Conservation (phyloP, 2,888 invertebrate species). For the Phyllotreta cruciferae region DNA sequence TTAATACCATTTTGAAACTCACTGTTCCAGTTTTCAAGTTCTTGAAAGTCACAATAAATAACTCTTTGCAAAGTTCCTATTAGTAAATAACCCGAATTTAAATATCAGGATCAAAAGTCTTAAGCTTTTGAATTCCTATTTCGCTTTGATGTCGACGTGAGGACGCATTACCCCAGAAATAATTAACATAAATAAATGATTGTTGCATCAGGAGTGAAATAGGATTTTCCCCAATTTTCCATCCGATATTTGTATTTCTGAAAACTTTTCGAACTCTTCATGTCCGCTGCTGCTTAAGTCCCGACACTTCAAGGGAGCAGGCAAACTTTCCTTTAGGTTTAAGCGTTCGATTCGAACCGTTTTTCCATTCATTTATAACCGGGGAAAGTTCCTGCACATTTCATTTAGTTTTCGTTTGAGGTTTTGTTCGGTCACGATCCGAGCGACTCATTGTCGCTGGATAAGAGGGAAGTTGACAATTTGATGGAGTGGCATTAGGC, state of each 20-base stretch:
- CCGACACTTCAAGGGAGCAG: background rate
- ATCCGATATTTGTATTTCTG: no score
- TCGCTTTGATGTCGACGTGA: no score
- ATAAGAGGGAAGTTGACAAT: constrained; percentile 3
- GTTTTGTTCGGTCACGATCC: constrained; percentile 5
- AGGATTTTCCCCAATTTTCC: no score
- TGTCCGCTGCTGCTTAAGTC: background rate
- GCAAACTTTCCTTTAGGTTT: constrained; percentile 11
- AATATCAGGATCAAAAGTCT: background rate
- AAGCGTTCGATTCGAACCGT: constrained; percentile 7
- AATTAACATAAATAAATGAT: no score
- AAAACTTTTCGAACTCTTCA: background rate
- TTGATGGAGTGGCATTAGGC: constrained; percentile 1
- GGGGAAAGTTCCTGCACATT: constrained; percentile 5
- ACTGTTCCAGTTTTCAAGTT: background rate
- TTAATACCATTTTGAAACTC: background rate
- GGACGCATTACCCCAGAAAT: no score
- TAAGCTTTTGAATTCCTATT: no score
- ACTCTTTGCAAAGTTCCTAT: constrained; percentile 1
- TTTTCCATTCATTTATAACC: constrained; percentile 7
- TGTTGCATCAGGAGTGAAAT: no score
- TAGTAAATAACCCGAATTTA: constrained; percentile 2
- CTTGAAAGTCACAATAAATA: constrained; percentile 6
- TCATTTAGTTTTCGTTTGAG: constrained; percentile 8
- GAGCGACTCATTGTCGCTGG: background rate